phyloP scores from a whole-genome alignment of 1,140 invertebrate species.

The Trachymyrmex septentrionalis region DNA sequence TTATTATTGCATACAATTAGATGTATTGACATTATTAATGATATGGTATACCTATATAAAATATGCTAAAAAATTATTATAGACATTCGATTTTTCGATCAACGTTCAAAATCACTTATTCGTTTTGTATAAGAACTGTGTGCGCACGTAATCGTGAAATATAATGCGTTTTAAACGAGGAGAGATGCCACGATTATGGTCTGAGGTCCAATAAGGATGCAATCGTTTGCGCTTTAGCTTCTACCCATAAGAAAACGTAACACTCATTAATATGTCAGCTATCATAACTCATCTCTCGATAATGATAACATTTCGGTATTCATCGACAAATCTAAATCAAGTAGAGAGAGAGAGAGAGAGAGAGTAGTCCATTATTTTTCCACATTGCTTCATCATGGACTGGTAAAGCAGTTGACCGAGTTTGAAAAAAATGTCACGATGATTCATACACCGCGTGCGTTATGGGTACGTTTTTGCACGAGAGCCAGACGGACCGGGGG shows the following conservation, averaged over 20 bases:
- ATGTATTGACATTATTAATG: neutral
- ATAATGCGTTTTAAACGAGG: conserved; percentile 43
- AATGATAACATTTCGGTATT: neutral
- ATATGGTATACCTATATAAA: neutral
- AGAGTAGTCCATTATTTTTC: conserved; percentile 5
- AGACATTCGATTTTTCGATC: neutral
- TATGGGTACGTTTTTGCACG: conserved; percentile 19
- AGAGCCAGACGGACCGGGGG: neutral
- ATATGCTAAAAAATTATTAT: neutral
- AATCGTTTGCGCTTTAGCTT: conserved; percentile 34
- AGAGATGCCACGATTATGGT: neutral
- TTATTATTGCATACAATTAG: neutral
- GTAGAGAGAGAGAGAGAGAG: too few relatives aligned
- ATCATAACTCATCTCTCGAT: conserved; percentile 15
- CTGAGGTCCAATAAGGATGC: conserved; percentile 13
- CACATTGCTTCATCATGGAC: neutral
- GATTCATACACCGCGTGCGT: conserved; percentile 68
- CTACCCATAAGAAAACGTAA: neutral
- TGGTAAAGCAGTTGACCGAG: conserved; percentile 45
- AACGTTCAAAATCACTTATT: neutral
- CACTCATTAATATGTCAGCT: conserved; percentile 31
- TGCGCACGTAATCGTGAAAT: neutral
- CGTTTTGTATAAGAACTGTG: neutral
- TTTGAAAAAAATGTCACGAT: conserved; percentile 58
- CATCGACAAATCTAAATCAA: conserved; percentile 3